Evolutionary conservation across 1,140 invertebrate species (phyloP), one percentile per base, ranked within the genome.

Genomic region (Tetraneura akinire): DNA sequence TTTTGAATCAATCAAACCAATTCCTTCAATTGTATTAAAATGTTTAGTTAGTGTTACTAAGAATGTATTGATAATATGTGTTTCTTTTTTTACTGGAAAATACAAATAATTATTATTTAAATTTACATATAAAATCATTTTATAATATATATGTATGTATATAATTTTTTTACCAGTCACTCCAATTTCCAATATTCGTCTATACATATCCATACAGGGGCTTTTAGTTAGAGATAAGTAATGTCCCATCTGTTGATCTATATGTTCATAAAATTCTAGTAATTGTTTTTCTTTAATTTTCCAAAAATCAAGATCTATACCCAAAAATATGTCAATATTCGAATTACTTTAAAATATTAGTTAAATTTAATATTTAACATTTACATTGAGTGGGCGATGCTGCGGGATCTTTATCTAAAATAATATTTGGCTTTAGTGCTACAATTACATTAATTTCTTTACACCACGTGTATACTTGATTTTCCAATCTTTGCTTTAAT

Each of bases 211-310:
- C 21, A 60, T 13, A 6, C 21, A 47, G 8, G 74, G 74, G 11
- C 74, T 78, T 26, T 47, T 60, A 9, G 74, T 62, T 11, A 78
- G 26, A 0, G 1, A 42, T 16, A 78, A 62, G n/a, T n/a, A 47
- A 88, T 89, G 83, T 95, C 92, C 71, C 95, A 89, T 37, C 87
- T 88, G 66, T 92, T 90, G 82, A 96, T 89, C 82, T 90, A 88
- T 53, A 85, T 85, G 49, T 89, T 85, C 80, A 92, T 82, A 1
- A 91, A 89, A 80, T 88, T 89, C 73, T 92, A 86, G 83, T 91
- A 89, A 11, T 91, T 86, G 49, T 87, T 89, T 55, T 93, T 89
- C 82, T 92, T 91, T 45, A 90, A 87, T 18, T 91, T 88, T 85
- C 92, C 91, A 29, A 85, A 78, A 11, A 87, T 82, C 62, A 84